These are phyloP conservation scores for Apotomis betuletana DNA, from an alignment of 2,888 invertebrate species.

Conservation along the genomic window DNA sequence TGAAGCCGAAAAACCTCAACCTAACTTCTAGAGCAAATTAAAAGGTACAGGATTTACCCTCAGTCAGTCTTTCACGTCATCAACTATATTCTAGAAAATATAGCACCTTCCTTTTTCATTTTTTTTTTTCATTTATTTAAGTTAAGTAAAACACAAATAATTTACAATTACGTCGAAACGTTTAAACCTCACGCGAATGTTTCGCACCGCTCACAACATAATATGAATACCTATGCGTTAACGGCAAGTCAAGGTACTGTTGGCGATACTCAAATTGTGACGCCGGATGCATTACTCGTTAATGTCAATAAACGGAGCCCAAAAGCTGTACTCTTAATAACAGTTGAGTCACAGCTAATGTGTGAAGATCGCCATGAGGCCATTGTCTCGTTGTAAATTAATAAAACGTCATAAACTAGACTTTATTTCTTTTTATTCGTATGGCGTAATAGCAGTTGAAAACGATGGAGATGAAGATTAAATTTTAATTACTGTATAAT, in stretches of 20 bases:
- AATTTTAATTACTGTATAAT: constrained; percentile 5
- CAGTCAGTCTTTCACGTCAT: no score
- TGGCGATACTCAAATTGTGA: constrained; percentile 40
- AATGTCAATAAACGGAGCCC: constrained; percentile 77
- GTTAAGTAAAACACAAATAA: no score
- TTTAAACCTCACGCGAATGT: no score
- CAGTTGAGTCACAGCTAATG: constrained; percentile 66
- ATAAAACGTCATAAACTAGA: constrained; percentile 29
- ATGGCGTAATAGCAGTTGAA: constrained; percentile 19
- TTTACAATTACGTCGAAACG: no score
- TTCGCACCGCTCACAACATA: no score
- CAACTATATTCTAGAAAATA: no score
- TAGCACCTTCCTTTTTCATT: no score
- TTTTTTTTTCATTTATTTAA: no score
- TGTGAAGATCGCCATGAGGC: constrained; percentile 42
- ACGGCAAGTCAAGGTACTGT: neutral
- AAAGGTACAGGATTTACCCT: no score
- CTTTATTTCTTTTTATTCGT: constrained; percentile 30
- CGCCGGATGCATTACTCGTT: constrained; percentile 77
- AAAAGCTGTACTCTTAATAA: constrained; percentile 70
- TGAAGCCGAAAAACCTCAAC: no score
- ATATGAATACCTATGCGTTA: neutral
- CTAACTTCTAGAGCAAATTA: no score
- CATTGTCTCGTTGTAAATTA: constrained; percentile 33
- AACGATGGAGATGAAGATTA: constrained; percentile 1